Percentiles rank a stretch among this genome's conserved stretches.
These are phyloP conservation scores for Coccyzus lansbergi DNA, from an alignment of 2,797 vertebrate genomes.

Conservation along the genomic window DNA sequence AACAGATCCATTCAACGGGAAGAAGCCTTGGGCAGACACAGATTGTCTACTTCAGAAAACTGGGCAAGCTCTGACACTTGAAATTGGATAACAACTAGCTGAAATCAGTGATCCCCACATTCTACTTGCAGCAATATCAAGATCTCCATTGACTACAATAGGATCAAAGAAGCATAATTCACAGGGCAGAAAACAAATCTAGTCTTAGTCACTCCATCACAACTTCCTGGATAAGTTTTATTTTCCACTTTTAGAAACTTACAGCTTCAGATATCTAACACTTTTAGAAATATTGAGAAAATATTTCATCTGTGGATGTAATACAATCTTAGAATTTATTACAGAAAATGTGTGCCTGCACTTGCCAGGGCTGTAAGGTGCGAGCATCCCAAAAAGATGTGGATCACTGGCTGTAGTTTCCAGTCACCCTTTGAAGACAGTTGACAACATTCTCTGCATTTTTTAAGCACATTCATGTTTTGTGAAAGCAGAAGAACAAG, in stretches of 20 bases:
- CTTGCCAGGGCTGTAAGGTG: not conserved
- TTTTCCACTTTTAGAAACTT: no score
- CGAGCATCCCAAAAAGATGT: not conserved
- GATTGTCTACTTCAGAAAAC: not conserved
- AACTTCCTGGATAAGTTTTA: not conserved
- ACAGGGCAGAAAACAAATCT: not conserved
- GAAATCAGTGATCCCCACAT: not conserved
- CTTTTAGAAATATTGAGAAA: no score
- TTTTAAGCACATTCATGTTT: not conserved
- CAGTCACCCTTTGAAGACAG: not conserved
- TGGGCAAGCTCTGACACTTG: not conserved
- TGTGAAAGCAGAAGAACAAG: not conserved
- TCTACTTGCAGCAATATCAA: not conserved
- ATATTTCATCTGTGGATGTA: no score
- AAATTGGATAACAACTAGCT: not conserved
- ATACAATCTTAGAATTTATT: not conserved
- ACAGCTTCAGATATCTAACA: no score
- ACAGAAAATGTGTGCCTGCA: not conserved
- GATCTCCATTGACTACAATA: not conserved
- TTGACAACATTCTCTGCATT: not conserved
- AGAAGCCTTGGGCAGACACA: not conserved
- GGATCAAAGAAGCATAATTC: not conserved
- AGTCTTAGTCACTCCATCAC: not conserved
- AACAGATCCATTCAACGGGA: not conserved
- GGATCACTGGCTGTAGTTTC: not conserved